These are phyloP conservation scores for Drosophila macrospina DNA, from an alignment of 2,888 invertebrate species.

Conservation along the genomic window DNA sequence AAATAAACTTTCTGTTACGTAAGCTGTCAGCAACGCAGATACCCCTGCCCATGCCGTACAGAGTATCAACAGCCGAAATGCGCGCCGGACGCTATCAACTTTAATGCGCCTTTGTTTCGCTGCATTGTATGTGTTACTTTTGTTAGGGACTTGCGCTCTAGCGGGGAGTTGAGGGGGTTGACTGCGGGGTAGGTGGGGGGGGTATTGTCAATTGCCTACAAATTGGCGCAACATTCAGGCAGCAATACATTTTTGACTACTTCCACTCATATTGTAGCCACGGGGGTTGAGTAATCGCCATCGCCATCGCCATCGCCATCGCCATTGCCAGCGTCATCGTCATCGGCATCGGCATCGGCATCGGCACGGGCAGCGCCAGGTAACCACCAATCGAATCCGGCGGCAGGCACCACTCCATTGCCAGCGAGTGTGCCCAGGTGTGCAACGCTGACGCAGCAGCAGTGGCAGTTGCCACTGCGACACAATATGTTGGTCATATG, in stretches of 20 bases:
- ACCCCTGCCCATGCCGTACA: constrained; percentile 12
- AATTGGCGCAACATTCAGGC: constrained; percentile 62
- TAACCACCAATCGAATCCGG: constrained; percentile 28
- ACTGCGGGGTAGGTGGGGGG: background rate
- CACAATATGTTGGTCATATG: constrained; percentile 59
- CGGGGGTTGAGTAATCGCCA: constrained; percentile 77
- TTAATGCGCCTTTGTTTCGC: constrained; percentile 73
- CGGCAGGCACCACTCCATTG: constrained; percentile 50
- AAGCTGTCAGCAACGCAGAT: constrained; percentile 13
- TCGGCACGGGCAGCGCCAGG: constrained; percentile 18
- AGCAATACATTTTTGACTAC: constrained; percentile 57
- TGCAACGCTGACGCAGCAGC: constrained; percentile 59
- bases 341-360: constrained; percentile 29
- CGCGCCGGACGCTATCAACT: constrained; percentile 70
- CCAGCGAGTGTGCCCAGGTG: constrained; percentile 72
- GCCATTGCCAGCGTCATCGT: constrained; percentile 32
- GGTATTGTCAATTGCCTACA: constrained; percentile 70
- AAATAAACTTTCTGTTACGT: too few relatives aligned
- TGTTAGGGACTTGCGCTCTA: constrained; percentile 20
- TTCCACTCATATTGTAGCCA: constrained; percentile 47
- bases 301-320: constrained; percentile 33
- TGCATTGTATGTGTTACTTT: constrained; percentile 35
- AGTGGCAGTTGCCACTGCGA: constrained; percentile 48
- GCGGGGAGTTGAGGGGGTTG: constrained; percentile 7
- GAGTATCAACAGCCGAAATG: constrained; percentile 32